These are phyloP conservation scores for Chelonia mydas DNA, from an alignment of 2,797 vertebrate species.

Conservation along the genomic window DNA sequence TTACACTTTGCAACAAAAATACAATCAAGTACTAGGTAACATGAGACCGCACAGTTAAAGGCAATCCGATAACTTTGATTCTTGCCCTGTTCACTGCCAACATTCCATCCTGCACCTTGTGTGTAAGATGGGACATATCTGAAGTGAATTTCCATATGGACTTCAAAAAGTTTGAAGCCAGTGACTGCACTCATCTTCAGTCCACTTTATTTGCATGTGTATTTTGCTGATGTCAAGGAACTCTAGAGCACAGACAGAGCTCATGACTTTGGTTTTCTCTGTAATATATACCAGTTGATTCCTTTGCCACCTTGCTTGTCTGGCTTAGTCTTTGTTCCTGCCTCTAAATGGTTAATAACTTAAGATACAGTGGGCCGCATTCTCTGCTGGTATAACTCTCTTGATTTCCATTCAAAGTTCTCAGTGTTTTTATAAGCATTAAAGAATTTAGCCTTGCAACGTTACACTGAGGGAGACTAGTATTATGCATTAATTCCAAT, in stretches of 20 bases:
- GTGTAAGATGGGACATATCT: neutral
- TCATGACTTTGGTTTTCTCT: neutral
- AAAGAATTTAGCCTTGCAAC: neutral
- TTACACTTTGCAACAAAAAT: neutral
- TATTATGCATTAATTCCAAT: neutral
- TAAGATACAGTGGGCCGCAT: neutral
- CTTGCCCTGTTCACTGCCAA: neutral
- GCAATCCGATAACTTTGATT: neutral
- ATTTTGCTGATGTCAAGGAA: neutral
- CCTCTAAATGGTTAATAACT: neutral
- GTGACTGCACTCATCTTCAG: neutral
- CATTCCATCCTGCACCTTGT: neutral
- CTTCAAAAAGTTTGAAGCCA: neutral
- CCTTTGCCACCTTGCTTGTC: neutral
- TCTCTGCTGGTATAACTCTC: neutral
- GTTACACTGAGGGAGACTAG: neutral
- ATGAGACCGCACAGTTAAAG: neutral
- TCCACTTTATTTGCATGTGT: neutral
- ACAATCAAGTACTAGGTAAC: neutral
- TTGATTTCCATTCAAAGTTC: neutral
- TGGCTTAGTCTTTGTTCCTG: neutral
- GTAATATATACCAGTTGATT: neutral
- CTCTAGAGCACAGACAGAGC: neutral
- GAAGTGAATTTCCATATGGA: neutral
- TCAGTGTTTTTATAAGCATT: neutral